Conservation (phyloP, 2,797 vertebrate species). For the Holocentrus rufus region DNA sequence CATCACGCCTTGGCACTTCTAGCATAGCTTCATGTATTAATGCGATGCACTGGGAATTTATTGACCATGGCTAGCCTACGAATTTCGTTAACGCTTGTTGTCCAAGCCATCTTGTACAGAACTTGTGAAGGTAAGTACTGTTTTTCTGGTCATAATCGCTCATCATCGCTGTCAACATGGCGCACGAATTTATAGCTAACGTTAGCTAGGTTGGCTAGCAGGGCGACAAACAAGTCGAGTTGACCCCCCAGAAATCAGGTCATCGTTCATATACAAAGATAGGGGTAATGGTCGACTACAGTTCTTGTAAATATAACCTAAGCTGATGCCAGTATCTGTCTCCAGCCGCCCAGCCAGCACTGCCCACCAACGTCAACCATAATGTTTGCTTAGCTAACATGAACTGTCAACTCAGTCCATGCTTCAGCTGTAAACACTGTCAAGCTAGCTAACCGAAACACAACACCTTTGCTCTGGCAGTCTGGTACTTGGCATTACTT, state of each 20-base stretch:
- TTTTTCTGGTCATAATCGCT: constrained; percentile 31
- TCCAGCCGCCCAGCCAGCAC: background rate
- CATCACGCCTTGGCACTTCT: constrained; percentile 46
- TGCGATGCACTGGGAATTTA: constrained; percentile 74
- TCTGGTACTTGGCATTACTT: too few relatives aligned
- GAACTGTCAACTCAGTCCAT: background rate
- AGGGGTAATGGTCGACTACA: background rate
- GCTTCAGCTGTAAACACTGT: constrained; percentile 20
- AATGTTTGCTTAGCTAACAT: background rate
- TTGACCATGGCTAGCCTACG: constrained; percentile 77
- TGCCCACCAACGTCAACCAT: background rate
- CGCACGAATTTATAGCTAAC: constrained; percentile 51
- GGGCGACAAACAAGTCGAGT: background rate
- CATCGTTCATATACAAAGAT: background rate
- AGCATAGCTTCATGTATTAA: constrained; percentile 40
- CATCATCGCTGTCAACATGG: constrained; percentile 54
- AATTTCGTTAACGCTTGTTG: constrained; percentile 58
- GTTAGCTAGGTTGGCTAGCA: constrained; percentile 35
- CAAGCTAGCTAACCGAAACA: background rate
- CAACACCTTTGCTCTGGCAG: too few relatives aligned
- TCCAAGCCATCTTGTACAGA: constrained; percentile 61
- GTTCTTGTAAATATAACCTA: background rate
- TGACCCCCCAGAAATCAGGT: background rate
- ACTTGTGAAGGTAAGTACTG: constrained; percentile 72
- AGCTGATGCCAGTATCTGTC: background rate